A percentile compares a stretch with the other conserved stretches of the same genome.
Conservation (phyloP, 2,113 vertebrate genomes). For the Tyrannus savana region DNA sequence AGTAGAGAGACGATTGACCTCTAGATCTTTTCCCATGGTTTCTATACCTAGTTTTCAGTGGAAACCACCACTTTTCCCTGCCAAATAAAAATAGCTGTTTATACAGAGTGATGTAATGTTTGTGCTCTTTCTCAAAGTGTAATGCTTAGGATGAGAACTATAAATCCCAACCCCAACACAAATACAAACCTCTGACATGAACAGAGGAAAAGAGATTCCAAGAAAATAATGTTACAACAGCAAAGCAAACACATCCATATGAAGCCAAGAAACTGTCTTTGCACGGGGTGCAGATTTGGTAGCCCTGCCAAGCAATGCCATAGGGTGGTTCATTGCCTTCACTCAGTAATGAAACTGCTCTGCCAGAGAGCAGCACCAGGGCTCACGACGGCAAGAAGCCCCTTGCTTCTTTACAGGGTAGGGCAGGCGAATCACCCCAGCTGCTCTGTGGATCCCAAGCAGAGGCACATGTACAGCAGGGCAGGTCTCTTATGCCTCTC, state of each 20-base stretch:
- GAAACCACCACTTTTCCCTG: not conserved
- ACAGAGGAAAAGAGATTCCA: not conserved
- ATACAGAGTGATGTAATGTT: not conserved
- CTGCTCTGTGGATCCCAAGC: rapidly evolving
- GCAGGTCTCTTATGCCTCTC: not conserved
- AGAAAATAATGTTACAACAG: not conserved
- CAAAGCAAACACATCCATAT: not conserved
- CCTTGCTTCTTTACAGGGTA: rapidly evolving
- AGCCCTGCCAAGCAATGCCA: not conserved
- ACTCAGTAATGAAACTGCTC: not conserved
- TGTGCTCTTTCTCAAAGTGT: not conserved
- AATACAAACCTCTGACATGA: not conserved
- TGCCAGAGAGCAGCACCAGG: not conserved
- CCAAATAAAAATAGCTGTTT: not conserved
- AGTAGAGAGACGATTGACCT: not conserved
- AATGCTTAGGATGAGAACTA: not conserved
- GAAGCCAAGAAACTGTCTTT: not conserved
- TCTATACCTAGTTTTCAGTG: not conserved
- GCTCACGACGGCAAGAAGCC: not conserved
- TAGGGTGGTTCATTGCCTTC: rapidly evolving
- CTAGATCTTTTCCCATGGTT: not conserved
- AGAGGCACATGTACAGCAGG: rapidly evolving
- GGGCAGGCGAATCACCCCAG: rapidly evolving
- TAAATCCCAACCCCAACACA: not conserved
- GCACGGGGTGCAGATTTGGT: not conserved